Conservation (phyloP, 1,140 invertebrate species). For the Euura lappo region DNA sequence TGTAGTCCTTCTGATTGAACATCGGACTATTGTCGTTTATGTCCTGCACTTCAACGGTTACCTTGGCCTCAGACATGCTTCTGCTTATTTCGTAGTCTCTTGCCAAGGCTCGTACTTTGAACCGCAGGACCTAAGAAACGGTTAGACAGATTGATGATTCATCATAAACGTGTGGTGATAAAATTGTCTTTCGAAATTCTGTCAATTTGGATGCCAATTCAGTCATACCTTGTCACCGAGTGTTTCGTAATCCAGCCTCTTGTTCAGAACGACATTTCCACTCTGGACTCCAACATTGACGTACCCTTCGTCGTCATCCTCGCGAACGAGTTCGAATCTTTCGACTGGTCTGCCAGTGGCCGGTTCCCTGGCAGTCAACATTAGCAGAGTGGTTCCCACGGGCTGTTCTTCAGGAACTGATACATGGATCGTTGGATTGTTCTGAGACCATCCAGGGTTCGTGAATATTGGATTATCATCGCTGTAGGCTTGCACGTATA, state of each 20-base stretch:
- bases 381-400: constrained; percentile 77
- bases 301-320: constrained; percentile 51
- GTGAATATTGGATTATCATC: constrained; percentile 81
- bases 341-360: constrained; percentile 68
- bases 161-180: constrained; percentile 1
- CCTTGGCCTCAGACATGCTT: constrained; percentile 71
- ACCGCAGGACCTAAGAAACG: constrained; percentile 62
- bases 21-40: constrained; percentile 82
- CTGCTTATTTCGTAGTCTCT: constrained; percentile 70
- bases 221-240: constrained; percentile 65
- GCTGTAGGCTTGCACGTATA: constrained; percentile 81
- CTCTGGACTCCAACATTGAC: constrained; percentile 70
- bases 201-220: neutral
- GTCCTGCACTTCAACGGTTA: constrained; percentile 75
- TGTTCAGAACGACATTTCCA: constrained; percentile 74
- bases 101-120: constrained; percentile 75
- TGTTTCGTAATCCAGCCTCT: constrained; percentile 77
- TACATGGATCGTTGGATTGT: constrained; percentile 71
- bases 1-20: constrained; percentile 74
- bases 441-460: constrained; percentile 71
- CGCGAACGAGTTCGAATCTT: constrained; percentile 64
- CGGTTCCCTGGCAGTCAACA: constrained; percentile 76
- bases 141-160: constrained; percentile 23
- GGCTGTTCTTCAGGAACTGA: constrained; percentile 79
- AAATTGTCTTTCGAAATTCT: neutral